Percentiles rank a stretch among this genome's conserved stretches.
phyloP scores from a whole-genome alignment of 2,888 invertebrate species.

The Campoplex nolae region DNA sequence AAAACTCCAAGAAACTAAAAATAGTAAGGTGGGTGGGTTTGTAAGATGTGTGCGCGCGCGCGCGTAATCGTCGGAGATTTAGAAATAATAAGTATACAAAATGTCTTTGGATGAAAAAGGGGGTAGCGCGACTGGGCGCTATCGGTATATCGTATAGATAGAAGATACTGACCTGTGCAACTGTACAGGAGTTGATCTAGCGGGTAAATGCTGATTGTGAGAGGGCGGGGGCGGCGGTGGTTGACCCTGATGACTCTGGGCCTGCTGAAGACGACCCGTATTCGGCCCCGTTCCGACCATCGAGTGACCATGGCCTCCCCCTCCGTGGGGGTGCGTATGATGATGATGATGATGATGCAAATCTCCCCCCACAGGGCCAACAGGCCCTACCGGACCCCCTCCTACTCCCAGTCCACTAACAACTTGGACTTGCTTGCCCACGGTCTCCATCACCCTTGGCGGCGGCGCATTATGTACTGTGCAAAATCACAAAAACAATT shows the following conservation, averaged over 20 bases:
- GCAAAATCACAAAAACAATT: conserved; percentile 72
- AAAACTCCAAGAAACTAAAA: too few relatives aligned
- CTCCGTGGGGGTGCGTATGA: conserved; percentile 79
- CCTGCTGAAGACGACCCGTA: conserved; percentile 81
- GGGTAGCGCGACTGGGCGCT: too few relatives aligned
- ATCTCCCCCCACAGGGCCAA: conserved; percentile 82
- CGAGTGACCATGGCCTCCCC: conserved; percentile 80
- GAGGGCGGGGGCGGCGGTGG: conserved; percentile 76
- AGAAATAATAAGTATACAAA: too few relatives aligned
- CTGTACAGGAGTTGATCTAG: conserved; percentile 82
- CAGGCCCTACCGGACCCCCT: conserved; percentile 82
- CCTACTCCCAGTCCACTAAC: conserved; percentile 83
- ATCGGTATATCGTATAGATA: too few relatives aligned
- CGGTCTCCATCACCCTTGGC: conserved; percentile 83
- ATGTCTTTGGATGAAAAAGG: too few relatives aligned
- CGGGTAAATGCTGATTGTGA: conserved; percentile 83
- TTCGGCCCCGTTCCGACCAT: conserved; percentile 81
- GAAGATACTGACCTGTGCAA: conserved; percentile 82
- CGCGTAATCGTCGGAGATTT: too few relatives aligned
- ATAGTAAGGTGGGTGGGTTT: too few relatives aligned
- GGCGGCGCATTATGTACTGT: conserved; percentile 83
- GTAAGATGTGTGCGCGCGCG: too few relatives aligned
- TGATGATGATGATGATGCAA: conserved; percentile 83
- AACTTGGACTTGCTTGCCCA: conserved; percentile 84
- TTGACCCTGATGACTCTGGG: conserved; percentile 77